Conservation (phyloP, 2,888 invertebrate species). For the Pseudococcus jackbeardsleyi region DNA sequence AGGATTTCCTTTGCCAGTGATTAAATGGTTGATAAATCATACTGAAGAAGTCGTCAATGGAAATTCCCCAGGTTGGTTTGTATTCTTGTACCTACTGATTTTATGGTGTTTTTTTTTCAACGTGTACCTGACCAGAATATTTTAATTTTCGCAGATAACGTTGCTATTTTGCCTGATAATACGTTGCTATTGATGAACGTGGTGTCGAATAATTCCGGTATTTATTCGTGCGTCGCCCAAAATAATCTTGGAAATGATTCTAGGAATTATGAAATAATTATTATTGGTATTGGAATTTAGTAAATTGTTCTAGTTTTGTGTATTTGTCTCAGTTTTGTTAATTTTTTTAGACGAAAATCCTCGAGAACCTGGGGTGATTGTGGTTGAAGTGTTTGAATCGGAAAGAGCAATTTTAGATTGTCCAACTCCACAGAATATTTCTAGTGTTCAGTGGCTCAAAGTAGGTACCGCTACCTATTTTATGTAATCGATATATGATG, state of each 20-base stretch:
- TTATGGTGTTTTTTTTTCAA: background rate
- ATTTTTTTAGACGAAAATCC: background rate
- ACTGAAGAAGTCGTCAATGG: constrained; percentile 17
- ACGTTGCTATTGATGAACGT: constrained; percentile 43
- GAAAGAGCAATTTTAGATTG: constrained; percentile 28
- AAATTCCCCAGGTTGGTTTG: constrained; percentile 10
- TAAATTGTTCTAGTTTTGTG: background rate
- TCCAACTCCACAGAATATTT: background rate
- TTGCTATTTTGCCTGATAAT: constrained; percentile 45
- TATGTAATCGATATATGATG: too few relatives aligned
- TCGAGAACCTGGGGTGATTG: constrained; percentile 1
- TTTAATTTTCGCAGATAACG: background rate
- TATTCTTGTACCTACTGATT: background rate
- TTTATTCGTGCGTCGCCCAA: constrained; percentile 52
- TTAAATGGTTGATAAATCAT: constrained; percentile 50
- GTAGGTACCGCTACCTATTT: background rate
- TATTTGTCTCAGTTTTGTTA: background rate
- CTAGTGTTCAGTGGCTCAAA: constrained; percentile 49
- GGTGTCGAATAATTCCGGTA: constrained; percentile 42
- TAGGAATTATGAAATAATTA: constrained; percentile 29
- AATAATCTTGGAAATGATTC: constrained; percentile 40
- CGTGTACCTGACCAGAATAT: background rate
- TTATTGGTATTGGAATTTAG: background rate
- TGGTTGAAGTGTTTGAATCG: background rate
- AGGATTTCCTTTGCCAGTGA: constrained; percentile 39